Evolutionary conservation across 2,113 vertebrate species (phyloP).

Genomic region (Xenotilapia leptura): DNA sequence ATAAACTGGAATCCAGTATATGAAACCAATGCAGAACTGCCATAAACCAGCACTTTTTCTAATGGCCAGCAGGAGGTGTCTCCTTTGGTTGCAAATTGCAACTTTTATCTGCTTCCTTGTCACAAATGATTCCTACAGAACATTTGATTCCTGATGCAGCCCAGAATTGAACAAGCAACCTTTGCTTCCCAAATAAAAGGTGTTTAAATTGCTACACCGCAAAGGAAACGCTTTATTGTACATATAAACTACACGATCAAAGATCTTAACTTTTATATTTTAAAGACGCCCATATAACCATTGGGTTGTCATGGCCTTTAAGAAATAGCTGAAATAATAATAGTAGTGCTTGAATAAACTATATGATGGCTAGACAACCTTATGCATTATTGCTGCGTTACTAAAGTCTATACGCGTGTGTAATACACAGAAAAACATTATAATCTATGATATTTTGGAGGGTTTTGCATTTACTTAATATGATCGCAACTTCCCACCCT

Average conservation of each 20-base stretch:
- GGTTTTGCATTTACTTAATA: neutral
- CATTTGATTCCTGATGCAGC: neutral
- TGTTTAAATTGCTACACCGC: neutral
- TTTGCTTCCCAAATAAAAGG: neutral
- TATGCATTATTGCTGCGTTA: neutral
- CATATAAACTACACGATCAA: neutral
- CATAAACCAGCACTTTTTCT: neutral
- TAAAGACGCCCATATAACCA: neutral
- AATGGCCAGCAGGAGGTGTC: fast-evolving
- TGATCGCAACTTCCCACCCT: neutral
- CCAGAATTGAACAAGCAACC: neutral
- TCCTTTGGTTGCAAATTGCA: neutral
- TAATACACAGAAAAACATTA: neutral
- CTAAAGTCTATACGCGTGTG: neutral
- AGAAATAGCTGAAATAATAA: neutral
- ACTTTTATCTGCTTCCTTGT: neutral
- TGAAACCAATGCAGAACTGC: neutral
- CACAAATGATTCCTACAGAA: neutral
- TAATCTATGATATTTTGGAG: neutral
- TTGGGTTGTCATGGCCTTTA: fast-evolving
- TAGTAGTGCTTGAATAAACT: neutral
- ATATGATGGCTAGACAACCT: neutral
- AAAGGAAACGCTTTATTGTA: fast-evolving
- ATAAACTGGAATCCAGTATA: neutral
- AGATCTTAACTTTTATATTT: neutral